Evolutionary conservation across 2,888 invertebrate species (phyloP).

Genomic region (Ariolimax columbianus): DNA sequence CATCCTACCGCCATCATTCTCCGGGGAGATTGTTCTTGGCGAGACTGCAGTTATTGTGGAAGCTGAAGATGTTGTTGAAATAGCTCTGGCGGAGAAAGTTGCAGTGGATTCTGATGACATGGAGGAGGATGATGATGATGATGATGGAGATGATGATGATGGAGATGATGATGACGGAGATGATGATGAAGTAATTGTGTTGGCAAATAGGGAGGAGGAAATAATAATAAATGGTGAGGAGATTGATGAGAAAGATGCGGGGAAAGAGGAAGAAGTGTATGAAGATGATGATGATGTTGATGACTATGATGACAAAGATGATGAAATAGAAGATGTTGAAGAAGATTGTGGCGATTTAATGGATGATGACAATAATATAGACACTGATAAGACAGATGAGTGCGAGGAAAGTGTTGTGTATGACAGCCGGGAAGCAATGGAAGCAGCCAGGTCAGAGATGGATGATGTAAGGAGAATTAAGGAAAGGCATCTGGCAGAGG

Average conservation of each 20-base stretch:
- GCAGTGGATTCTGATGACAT: conserved; percentile 29
- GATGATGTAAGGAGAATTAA: neutral
- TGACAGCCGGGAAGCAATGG: neutral
- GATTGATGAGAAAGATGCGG: conserved; percentile 31
- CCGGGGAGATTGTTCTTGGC: neutral
- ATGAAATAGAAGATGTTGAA: conserved; percentile 16
- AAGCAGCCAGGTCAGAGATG: neutral
- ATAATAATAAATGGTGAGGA: conserved; percentile 21
- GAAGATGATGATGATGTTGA: conserved; percentile 39
- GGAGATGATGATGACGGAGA: conserved; percentile 30
- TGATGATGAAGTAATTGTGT: conserved; percentile 36
- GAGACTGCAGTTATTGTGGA: neutral
- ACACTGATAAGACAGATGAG: conserved; percentile 26
- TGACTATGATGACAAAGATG: conserved; percentile 13
- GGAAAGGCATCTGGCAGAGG: neutral
- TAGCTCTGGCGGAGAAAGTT: neutral
- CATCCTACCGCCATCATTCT: neutral
- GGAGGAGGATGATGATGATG: conserved; percentile 35
- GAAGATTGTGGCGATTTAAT: neutral
- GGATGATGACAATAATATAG: conserved; percentile 36
- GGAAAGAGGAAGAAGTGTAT: conserved; percentile 13
- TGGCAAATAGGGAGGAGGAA: neutral
- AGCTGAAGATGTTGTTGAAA: conserved; percentile 26
- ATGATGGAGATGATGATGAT: conserved; percentile 41
- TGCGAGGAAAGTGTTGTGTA: conserved; percentile 20